Evolutionary conservation across 2,888 invertebrate genomes (phyloP), one percentile per base, ranked within the genome.

Genomic region (Volucella bombylans): DNA sequence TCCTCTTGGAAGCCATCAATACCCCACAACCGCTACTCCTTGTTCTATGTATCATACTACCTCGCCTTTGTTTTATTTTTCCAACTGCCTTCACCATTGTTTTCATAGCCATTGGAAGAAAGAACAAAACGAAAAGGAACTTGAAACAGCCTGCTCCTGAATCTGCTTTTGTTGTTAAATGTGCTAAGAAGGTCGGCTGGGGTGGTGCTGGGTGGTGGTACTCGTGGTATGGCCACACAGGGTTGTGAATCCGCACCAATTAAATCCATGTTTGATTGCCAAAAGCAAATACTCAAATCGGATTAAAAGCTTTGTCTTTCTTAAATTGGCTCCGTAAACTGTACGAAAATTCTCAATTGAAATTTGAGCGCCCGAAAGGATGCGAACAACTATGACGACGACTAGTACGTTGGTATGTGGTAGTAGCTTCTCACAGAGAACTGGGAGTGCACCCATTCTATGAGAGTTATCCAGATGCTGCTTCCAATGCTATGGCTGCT

Each of bases 251-350:
- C 86, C 73, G 78, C 77, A 82, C 86, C 86, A 86, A 86, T 86
- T 86, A 86, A 86, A 86, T 86, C 82, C 86, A 86, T 86, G 86
- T 82, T 86, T 86, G 86, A 86, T 86, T 86, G 86, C 86, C 86
- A 86, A 86, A 86, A 81, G 86, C 86, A 86, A 86, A 86, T 82
- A 86, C 86, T 82, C 82, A 86, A 86, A 86, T 86, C 82, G 82
- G 81, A 86, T 86, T 86, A 86, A 86, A 82, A 86, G 86, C 86
- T 82, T 86, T 82, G 82, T 86, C 82, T 86, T 82, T 82, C 82
- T 82, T 81, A 85, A 85, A 85, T 85, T 85, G 85, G 85, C 85
- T 85, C 81, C 85, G 85, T 81, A 85, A 85, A 81, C 81, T 85
- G 72, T 76, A 81, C 76, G 76, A 81, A 81, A 76, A 81, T 85